These are phyloP conservation scores for Podabrus alpinus DNA, from an alignment of 2,888 invertebrate species.

Conservation along the genomic window DNA sequence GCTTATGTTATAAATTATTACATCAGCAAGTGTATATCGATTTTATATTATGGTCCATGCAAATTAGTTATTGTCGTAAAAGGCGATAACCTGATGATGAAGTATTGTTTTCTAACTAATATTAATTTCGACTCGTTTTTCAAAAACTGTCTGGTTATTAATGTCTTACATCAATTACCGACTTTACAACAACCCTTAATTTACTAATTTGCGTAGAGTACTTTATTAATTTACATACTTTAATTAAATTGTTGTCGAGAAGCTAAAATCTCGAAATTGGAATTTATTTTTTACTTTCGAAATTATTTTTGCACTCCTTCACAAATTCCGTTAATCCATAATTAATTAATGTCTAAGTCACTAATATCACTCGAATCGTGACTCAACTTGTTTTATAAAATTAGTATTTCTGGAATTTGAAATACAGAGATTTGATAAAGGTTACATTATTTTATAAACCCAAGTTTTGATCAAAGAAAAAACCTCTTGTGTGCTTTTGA, in stretches of 20 bases:
- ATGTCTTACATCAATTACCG: background rate
- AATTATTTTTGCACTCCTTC: background rate
- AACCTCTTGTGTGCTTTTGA: background rate
- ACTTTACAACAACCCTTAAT: background rate
- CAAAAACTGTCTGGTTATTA: background rate
- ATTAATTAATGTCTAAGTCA: background rate
- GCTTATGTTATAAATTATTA: background rate
- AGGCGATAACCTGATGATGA: conserved; percentile 1
- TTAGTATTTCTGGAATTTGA: background rate
- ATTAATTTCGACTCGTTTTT: background rate
- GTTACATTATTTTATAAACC: background rate
- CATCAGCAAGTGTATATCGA: background rate
- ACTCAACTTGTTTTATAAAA: background rate
- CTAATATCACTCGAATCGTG: background rate
- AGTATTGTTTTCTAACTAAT: background rate
- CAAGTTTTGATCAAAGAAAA: background rate
- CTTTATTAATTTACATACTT: background rate
- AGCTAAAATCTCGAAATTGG: background rate
- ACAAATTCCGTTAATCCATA: background rate
- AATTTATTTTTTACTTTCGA: background rate
- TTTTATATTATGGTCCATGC: background rate
- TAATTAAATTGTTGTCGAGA: background rate
- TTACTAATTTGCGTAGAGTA: background rate
- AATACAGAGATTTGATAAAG: background rate
- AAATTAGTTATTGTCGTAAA: conserved; percentile 2